Base-by-base conservation (phyloP, 2,797 vertebrate genomes). In the Poecilia velifera region DNA sequence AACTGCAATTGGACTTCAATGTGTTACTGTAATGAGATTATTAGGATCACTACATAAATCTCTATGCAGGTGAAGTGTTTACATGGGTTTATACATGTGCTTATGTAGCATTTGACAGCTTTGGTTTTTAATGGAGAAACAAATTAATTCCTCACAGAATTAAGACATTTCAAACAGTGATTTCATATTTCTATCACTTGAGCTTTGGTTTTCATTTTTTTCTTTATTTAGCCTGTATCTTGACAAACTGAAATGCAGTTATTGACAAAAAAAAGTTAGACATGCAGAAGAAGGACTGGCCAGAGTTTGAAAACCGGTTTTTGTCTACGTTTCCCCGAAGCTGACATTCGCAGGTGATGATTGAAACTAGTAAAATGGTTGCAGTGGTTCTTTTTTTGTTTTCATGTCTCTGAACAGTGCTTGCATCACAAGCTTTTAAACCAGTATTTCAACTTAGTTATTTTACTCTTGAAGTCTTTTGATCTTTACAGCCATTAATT, bases 351-450 rank as follows among this genome's bases (percentile, higher is more conserved):
- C 45, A 16, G 31, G 62, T 25, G 73, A 77, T 36, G 64, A 72
- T 31, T 45, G 49, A 76, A 72, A 79, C 36, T 14, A 57, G 55
- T 66, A 39, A 51, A 51, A 75, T 57, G 22, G 55, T 46, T 43
- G 28, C 68, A 45, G 12, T 62, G 14, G 53, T 46, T 22, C 16
- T 43, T 55, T 22, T 22, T 74, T 75, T 2, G n/a, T 75, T 75
- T 28, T 41, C 18, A 20, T 57, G 73, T n/a, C 5, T 41, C 20
- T n/a, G 3, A 39, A 49, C 46, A 66, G 45, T 39, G 31, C 22
- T 49, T 16, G 31, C 59, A 36, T 25, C 39, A 70, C 66, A 13
- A 25, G 10, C 20, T 39, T 66, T 47, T 12, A 68, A 68, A 49
- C 20, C 28, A 68, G 59, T 34, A 36, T 68, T 76, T 51, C 62